phyloP scores from a whole-genome alignment of 1,140 invertebrate genomes.

The Macrostomum lignano region DNA sequence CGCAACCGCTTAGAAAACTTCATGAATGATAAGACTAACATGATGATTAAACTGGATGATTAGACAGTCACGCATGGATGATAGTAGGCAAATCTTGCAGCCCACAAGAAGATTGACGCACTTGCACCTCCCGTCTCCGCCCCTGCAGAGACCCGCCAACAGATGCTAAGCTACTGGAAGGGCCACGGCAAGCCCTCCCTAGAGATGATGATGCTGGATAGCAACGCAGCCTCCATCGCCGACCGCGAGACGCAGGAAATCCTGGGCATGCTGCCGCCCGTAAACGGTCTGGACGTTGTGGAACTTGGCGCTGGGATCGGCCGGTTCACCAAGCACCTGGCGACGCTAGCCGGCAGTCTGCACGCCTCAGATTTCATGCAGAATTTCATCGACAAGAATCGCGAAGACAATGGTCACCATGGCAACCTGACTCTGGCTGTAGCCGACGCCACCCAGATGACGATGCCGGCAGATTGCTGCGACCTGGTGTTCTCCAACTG shows the following conservation, averaged over 20 bases:
- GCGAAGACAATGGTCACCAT: constrained; percentile 24
- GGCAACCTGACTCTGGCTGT: constrained; percentile 30
- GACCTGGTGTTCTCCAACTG: constrained; percentile 37
- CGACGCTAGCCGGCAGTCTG: constrained; percentile 26
- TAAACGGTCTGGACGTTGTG: constrained; percentile 27
- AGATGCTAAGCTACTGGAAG: constrained; percentile 23
- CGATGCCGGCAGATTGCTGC: constrained; percentile 20
- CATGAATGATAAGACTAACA: too few relatives aligned
- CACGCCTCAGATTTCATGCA: constrained; percentile 35
- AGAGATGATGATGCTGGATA: constrained; percentile 35
- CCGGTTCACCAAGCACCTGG: constrained; percentile 32
- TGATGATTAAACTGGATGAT: too few relatives aligned
- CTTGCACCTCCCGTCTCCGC: too few relatives aligned
- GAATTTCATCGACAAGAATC: constrained; percentile 32
- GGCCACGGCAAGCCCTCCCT: constrained; percentile 28
- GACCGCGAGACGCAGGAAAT: constrained; percentile 31
- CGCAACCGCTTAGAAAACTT: too few relatives aligned
- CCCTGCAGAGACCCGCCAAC: too few relatives aligned
- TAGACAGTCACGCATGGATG: too few relatives aligned
- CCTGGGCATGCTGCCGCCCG: constrained; percentile 29
- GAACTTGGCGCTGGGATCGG: constrained; percentile 37
- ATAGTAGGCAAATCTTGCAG: too few relatives aligned
- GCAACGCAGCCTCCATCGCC: constrained; percentile 30
- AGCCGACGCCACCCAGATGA: constrained; percentile 32
- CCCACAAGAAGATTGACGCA: too few relatives aligned